Evolutionary conservation across 2,888 invertebrate species (phyloP).

Genomic region (Spialia ferax): DNA sequence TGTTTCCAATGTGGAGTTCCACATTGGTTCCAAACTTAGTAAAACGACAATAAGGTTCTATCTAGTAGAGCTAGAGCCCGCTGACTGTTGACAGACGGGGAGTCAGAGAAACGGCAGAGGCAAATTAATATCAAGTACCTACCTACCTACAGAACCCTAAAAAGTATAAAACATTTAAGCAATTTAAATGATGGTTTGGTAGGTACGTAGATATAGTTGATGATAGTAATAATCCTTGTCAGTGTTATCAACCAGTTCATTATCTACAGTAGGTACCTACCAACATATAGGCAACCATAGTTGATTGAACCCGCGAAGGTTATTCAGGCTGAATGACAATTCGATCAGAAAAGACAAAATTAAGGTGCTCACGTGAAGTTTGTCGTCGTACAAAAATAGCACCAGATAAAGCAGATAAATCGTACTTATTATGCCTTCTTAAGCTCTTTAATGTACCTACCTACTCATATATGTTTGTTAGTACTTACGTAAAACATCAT

Average conservation of each 20-base stretch:
- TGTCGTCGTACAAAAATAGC: conserved; percentile 2
- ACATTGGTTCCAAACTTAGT: too few species aligned
- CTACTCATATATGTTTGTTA: not conserved
- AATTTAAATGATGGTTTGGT: not conserved
- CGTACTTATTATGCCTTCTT: too few species aligned
- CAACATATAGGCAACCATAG: too few species aligned
- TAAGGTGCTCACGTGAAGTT: not conserved
- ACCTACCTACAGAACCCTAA: not conserved
- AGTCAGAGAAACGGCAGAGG: too few species aligned
- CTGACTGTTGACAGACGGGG: too few species aligned
- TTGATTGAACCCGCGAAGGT: not conserved
- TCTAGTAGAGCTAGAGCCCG: too few species aligned
- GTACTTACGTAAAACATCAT: not conserved
- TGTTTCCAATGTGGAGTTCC: too few species aligned
- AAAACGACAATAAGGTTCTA: too few species aligned
- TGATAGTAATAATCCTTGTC: not conserved
- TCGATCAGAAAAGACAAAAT: conserved; percentile 3
- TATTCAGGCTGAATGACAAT: conserved; percentile 2
- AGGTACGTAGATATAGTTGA: not conserved
- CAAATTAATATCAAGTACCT: too few species aligned
- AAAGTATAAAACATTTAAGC: not conserved
- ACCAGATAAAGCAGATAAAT: not conserved
- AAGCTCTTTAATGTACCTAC: conserved; percentile 2
- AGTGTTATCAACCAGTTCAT: not conserved
- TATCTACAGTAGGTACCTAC: too few species aligned